These are phyloP conservation scores for Rhabdophis nuchalis DNA, from an alignment of 2,797 vertebrate species.

Conservation along the genomic window DNA sequence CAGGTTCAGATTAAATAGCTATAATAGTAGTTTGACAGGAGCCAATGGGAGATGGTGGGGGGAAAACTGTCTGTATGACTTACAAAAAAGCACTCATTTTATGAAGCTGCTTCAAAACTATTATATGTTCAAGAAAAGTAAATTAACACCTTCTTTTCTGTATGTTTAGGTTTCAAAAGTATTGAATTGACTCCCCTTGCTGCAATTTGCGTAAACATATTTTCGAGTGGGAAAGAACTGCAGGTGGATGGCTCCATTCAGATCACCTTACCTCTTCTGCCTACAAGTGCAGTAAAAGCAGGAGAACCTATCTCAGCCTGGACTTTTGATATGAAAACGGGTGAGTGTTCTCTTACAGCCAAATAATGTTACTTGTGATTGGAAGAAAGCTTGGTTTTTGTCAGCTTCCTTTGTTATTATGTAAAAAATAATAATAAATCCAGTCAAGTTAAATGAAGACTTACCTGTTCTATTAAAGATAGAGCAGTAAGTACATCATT, in stretches of 20 bases:
- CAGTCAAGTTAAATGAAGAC: background rate
- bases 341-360: slow-evolving; percentile 65
- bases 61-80: background rate
- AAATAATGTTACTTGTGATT: background rate
- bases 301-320: slow-evolving; percentile 81
- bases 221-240: slow-evolving; percentile 75
- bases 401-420: background rate
- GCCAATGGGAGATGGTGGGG: background rate
- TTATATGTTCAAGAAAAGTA: background rate
- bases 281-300: slow-evolving; percentile 60
- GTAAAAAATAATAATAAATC: background rate
- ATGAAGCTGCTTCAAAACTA: background rate
- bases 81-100: background rate
- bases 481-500: no score
- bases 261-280: slow-evolving; percentile 77
- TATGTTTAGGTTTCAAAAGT: slow-evolving; percentile 74
- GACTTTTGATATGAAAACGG: slow-evolving; percentile 82
- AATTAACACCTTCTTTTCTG: background rate
- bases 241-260: slow-evolving; percentile 78
- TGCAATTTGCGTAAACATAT: slow-evolving; percentile 78
- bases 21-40: background rate
- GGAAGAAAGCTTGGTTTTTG: background rate
- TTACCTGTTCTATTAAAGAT: background rate
- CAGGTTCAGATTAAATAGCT: background rate
- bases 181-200: slow-evolving; percentile 79